Conservation (phyloP, 2,888 invertebrate species). For the Lutraria lutraria region DNA sequence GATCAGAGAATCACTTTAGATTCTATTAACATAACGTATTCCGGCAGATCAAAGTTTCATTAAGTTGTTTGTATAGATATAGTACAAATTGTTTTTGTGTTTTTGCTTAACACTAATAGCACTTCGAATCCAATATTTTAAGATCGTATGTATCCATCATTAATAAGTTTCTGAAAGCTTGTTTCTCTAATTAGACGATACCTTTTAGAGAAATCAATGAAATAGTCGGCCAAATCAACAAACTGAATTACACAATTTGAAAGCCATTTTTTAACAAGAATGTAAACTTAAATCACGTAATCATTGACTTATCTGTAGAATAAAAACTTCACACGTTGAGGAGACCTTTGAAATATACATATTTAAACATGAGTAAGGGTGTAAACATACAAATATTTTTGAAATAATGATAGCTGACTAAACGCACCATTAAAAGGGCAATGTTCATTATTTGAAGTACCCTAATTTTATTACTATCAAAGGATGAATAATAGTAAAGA, state of each 20-base stretch:
- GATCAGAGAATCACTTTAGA: neutral
- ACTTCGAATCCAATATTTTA: neutral
- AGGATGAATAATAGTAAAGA: slow-evolving; percentile 34
- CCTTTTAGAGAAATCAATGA: neutral
- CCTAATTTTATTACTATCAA: slow-evolving; percentile 33
- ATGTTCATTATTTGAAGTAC: slow-evolving; percentile 38
- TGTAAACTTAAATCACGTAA: slow-evolving; percentile 1
- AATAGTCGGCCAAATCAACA: neutral
- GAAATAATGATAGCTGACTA: slow-evolving; percentile 8
- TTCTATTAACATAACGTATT: neutral
- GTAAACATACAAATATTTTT: neutral
- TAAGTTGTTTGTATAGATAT: neutral
- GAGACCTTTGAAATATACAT: slow-evolving; percentile 11
- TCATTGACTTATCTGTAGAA: slow-evolving; percentile 13
- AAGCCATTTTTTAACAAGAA: neutral
- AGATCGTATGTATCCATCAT: neutral
- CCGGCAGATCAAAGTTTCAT: neutral
- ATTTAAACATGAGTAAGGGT: neutral
- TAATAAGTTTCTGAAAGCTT: slow-evolving; percentile 14
- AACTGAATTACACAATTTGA: neutral
- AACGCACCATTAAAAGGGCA: slow-evolving; percentile 5
- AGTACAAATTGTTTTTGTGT: slow-evolving; percentile 19
- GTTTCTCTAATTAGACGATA: neutral
- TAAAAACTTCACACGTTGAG: neutral
- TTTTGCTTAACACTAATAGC: slow-evolving; percentile 1